These are phyloP conservation scores for Diachasmimorpha longicaudata DNA, from an alignment of 1,140 invertebrate genomes.

Conservation along the genomic window DNA sequence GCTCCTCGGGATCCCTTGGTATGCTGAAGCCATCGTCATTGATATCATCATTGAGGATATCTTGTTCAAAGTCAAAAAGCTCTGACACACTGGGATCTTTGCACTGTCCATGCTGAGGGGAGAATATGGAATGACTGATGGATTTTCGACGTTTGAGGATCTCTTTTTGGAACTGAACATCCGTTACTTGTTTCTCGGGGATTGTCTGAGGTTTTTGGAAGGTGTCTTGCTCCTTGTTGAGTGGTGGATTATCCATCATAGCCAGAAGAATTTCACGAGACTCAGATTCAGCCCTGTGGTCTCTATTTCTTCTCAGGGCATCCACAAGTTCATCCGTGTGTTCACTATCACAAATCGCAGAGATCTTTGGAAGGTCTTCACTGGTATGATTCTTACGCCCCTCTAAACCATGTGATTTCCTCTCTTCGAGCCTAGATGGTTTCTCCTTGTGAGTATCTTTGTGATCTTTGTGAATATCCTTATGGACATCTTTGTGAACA, in stretches of 20 bases:
- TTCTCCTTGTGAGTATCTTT: conserved; percentile 12
- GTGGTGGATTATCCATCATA: neutral
- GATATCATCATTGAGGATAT: conserved; percentile 69
- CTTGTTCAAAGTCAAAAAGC: conserved; percentile 72
- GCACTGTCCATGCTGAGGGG: conserved; percentile 66
- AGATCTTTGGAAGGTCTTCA: neutral
- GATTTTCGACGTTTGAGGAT: conserved; percentile 50
- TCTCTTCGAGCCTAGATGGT: neutral
- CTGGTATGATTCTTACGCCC: conserved; percentile 8
- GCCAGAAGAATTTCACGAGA: neutral
- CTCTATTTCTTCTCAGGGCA: neutral
- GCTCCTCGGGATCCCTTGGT: conserved; percentile 67
- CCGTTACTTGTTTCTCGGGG: conserved; percentile 8
- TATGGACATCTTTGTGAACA: neutral
- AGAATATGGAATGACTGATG: conserved; percentile 72
- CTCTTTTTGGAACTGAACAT: conserved; percentile 43
- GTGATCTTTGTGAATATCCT: neutral
- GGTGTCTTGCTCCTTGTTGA: neutral
- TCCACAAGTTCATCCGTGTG: neutral
- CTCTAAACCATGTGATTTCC: neutral
- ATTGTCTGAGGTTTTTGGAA: conserved; percentile 22
- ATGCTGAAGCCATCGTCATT: conserved; percentile 70
- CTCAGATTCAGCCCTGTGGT: neutral
- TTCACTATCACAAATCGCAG: neutral
- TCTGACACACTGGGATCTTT: conserved; percentile 69